Conservation (phyloP, 1,140 invertebrate species). For the Panagrolaimus sp. region DNA sequence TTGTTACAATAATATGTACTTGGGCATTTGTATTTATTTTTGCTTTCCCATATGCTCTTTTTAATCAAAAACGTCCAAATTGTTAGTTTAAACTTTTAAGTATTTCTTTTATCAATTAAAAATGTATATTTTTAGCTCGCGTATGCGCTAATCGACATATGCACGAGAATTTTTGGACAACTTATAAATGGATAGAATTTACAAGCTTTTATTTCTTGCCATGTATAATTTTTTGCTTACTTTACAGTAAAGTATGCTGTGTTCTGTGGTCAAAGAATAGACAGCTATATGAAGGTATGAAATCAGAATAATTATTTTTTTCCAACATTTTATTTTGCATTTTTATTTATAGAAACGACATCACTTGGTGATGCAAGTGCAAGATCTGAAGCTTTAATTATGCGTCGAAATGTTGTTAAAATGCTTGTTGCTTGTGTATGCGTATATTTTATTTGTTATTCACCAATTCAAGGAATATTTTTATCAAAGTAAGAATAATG, state of each 20-base stretch:
- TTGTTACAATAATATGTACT: constrained; percentile 30
- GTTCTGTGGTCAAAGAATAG: constrained; percentile 54
- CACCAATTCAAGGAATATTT: constrained; percentile 56
- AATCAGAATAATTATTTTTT: no score
- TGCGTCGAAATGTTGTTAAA: constrained; percentile 51
- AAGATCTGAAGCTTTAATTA: constrained; percentile 41
- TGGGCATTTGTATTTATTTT: constrained; percentile 44
- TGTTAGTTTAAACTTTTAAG: constrained; percentile 28
- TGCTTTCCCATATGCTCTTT: constrained; percentile 49
- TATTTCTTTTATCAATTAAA: neutral
- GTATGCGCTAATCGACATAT: constrained; percentile 15
- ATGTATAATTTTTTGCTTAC: constrained; percentile 45
- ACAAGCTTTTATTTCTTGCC: constrained; percentile 47
- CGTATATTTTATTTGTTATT: constrained; percentile 57
- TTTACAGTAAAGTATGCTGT: constrained; percentile 44
- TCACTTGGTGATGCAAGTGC: constrained; percentile 17
- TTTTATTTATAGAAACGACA: constrained; percentile 22
- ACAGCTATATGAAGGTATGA: constrained; percentile 41
- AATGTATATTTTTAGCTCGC: constrained; percentile 15
- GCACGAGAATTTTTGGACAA: constrained; percentile 27
- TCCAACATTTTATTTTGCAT: neutral
- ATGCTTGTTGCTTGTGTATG: constrained; percentile 57
- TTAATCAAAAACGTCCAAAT: constrained; percentile 26
- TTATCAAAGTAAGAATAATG: constrained; percentile 42
- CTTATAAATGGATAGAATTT: constrained; percentile 51